Conservation (phyloP, 2,113 vertebrate genomes). For the Ovis aries region DNA sequence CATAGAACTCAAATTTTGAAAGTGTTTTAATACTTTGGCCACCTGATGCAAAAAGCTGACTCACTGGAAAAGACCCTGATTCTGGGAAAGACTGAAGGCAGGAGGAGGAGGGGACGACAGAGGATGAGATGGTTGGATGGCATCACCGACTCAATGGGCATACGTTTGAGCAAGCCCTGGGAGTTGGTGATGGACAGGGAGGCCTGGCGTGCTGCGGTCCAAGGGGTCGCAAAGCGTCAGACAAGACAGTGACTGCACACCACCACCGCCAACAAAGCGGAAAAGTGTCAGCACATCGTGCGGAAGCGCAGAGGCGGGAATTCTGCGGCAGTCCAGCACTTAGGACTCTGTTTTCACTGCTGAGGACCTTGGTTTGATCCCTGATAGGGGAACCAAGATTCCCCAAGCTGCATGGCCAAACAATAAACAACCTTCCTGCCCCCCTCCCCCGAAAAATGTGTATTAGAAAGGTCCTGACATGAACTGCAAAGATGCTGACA, state of each 20-base stretch:
- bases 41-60: neutral
- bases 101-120: neutral
- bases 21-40: neutral
- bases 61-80: neutral
- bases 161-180: neutral
- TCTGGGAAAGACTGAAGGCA: neutral
- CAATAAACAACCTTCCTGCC: neutral
- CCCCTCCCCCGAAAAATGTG: rapidly evolving
- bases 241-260: rapidly evolving
- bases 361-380: neutral
- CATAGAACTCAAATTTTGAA: neutral
- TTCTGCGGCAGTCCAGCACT: rapidly evolving
- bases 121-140: neutral
- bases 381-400: neutral
- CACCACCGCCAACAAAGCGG: neutral
- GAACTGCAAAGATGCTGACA: rapidly evolving
- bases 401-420: neutral
- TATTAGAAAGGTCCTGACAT: rapidly evolving
- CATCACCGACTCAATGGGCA: neutral
- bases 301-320: rapidly evolving
- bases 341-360: neutral
- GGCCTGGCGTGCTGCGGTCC: neutral
- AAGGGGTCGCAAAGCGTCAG: neutral
- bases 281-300: rapidly evolving
- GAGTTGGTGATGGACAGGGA: neutral